Evolutionary conservation across 1,140 invertebrate species (phyloP).

Genomic region (Eulimnadia texana): DNA sequence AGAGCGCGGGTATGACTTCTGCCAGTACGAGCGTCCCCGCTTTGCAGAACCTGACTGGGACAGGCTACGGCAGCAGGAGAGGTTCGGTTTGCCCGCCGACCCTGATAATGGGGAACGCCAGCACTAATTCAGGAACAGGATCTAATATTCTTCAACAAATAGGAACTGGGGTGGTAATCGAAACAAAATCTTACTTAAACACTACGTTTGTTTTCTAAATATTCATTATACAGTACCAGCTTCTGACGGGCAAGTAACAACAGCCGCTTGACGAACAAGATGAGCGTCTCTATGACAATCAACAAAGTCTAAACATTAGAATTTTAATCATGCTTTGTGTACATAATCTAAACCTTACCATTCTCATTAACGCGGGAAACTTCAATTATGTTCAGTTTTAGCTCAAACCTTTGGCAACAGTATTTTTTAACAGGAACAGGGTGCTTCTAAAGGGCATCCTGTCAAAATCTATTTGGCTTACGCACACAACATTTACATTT

Average conservation of each 20-base stretch:
- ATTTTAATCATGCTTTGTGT: not conserved
- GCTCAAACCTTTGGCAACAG: too few relatives aligned
- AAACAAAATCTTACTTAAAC: too few relatives aligned
- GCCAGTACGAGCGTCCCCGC: slow-evolving; percentile 5
- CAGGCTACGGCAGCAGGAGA: slow-evolving; percentile 11
- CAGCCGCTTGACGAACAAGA: not conserved
- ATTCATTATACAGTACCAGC: slow-evolving; percentile 11
- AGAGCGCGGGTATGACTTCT: slow-evolving; percentile 4
- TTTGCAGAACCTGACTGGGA: not conserved
- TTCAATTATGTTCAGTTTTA: too few relatives aligned
- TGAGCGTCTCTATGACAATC: not conserved
- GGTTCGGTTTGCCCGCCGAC: slow-evolving; percentile 13
- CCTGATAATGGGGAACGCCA: not conserved
- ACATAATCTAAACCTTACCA: not conserved
- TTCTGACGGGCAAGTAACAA: slow-evolving; percentile 3
- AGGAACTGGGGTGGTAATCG: slow-evolving; percentile 24
- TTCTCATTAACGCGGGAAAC: too few relatives aligned
- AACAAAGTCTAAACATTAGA: not conserved
- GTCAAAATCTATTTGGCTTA: too few relatives aligned
- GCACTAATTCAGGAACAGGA: not conserved
- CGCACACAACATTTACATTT: too few relatives aligned
- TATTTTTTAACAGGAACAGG: too few relatives aligned
- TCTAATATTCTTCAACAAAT: slow-evolving; percentile 24
- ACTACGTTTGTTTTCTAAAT: too few relatives aligned
- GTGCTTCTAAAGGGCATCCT: too few relatives aligned